Evolutionary conservation across 2,797 vertebrate genomes (phyloP).

Genomic region (Poecile montanus): DNA sequence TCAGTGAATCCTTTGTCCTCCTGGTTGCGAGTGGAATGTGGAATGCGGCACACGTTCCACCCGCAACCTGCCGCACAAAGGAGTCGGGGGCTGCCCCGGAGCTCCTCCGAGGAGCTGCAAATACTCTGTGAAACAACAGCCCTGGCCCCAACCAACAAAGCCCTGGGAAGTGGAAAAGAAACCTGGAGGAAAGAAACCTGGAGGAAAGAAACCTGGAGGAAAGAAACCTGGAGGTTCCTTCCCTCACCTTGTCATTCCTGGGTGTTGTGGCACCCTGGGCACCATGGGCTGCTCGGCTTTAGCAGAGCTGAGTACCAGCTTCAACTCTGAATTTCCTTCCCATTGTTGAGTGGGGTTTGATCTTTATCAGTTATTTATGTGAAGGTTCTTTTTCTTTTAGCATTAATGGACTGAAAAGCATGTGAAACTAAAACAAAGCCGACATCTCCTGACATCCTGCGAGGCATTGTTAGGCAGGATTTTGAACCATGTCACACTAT

Average conservation of each 20-base stretch:
- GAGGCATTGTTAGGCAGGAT: constrained; percentile 45
- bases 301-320: background rate
- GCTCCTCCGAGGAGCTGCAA: background rate
- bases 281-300: background rate
- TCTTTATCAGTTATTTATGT: constrained; percentile 57
- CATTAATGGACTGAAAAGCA: constrained; percentile 17
- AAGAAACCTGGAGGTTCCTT: background rate
- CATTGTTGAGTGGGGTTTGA: constrained; percentile 48
- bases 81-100: constrained; percentile 13
- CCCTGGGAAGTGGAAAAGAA: background rate
- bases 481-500: background rate
- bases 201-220: too few relatives aligned
- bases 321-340: constrained; percentile 60
- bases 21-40: constrained; percentile 49
- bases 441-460: constrained; percentile 40
- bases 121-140: background rate
- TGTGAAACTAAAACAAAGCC: constrained; percentile 66
- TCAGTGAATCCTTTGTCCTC: constrained; percentile 67
- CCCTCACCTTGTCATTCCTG: background rate
- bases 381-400: background rate
- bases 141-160: background rate
- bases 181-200: too few relatives aligned
- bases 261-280: background rate
- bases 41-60: background rate
- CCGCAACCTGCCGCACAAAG: constrained; percentile 55